Evolutionary conservation across 2,113 vertebrate genomes (phyloP).

Genomic region (Cricetomys ansorgei): DNA sequence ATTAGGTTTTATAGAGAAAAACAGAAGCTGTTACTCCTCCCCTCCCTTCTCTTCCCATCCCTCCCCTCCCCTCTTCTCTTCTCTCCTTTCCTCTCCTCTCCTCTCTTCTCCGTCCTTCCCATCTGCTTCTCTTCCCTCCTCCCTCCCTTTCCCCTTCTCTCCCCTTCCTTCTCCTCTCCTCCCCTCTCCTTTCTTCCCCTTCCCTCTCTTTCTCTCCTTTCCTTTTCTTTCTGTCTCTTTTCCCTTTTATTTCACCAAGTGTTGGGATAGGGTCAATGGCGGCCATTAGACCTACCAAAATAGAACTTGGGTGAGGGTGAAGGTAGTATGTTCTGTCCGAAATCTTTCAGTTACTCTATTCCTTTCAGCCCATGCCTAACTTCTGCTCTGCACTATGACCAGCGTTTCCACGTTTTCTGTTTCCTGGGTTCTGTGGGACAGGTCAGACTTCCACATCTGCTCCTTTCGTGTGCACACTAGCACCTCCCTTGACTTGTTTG

Average conservation of each 20-base stretch:
- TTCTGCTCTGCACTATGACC: neutral
- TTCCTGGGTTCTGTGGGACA: neutral
- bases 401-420: neutral
- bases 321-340: neutral
- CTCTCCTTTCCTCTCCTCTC: neutral
- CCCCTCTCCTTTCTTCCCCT: neutral
- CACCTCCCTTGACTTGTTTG: neutral
- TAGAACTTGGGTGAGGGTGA: neutral
- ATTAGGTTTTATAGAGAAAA: neutral
- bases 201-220: too few relatives aligned
- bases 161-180: too few relatives aligned
- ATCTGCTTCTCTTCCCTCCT: too few relatives aligned
- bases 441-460: neutral
- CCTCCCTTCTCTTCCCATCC: fast-evolving
- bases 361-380: neutral
- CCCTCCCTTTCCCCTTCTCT: fast-evolving
- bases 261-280: neutral
- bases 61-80: neutral
- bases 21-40: neutral
- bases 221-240: too few relatives aligned
- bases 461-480: neutral
- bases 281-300: neutral
- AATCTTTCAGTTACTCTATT: neutral
- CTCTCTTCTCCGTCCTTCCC: too few relatives aligned
- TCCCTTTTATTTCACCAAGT: neutral